Percentiles rank a stretch among this genome's conserved stretches.
Evolutionary conservation across 92 coral and sea anemone species (phyloP).

Genomic region (Isaurus tuberculatus): DNA sequence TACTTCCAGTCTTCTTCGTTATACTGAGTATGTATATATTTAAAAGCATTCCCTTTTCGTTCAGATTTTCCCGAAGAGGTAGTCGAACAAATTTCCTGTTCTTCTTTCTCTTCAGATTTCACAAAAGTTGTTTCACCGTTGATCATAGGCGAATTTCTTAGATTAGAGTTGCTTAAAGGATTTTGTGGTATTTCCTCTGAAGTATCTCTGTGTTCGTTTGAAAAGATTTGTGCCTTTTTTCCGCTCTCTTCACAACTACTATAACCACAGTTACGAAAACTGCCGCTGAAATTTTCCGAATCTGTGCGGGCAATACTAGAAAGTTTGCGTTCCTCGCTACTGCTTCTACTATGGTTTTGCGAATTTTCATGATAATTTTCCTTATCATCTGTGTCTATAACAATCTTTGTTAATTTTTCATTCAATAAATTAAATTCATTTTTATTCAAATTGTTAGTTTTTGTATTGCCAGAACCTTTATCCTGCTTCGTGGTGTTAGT

Average conservation of each 20-base stretch:
- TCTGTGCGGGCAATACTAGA: neutral
- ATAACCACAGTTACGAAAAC: constrained; percentile 21
- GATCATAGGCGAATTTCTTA: neutral
- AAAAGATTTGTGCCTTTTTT: neutral
- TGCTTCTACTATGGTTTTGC: constrained; percentile 16
- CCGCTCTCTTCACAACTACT: constrained; percentile 28
- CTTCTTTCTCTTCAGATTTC: constrained; percentile 13
- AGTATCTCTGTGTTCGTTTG: constrained; percentile 18
- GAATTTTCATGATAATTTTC: constrained; percentile 64
- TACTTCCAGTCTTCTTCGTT: constrained; percentile 63
- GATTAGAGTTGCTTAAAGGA: neutral
- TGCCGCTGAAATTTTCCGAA: neutral
- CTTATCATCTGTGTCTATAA: constrained; percentile 82
- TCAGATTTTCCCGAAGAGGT: constrained; percentile 39
- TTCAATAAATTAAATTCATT: constrained; percentile 53
- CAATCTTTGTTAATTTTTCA: constrained; percentile 50
- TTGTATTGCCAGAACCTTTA: constrained; percentile 58
- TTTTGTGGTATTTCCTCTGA: neutral
- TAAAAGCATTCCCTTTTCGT: constrained; percentile 75
- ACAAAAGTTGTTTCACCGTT: neutral
- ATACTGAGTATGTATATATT: constrained; percentile 65
- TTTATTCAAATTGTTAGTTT: constrained; percentile 55
- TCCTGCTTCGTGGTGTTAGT: constrained; percentile 38
- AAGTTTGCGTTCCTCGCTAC: constrained; percentile 24
- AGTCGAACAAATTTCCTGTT: neutral